Percentiles rank a stretch among this genome's conserved stretches.
Evolutionary conservation across 2,888 invertebrate genomes (phyloP).

Genomic region (Rugalucina vietnamica): DNA sequence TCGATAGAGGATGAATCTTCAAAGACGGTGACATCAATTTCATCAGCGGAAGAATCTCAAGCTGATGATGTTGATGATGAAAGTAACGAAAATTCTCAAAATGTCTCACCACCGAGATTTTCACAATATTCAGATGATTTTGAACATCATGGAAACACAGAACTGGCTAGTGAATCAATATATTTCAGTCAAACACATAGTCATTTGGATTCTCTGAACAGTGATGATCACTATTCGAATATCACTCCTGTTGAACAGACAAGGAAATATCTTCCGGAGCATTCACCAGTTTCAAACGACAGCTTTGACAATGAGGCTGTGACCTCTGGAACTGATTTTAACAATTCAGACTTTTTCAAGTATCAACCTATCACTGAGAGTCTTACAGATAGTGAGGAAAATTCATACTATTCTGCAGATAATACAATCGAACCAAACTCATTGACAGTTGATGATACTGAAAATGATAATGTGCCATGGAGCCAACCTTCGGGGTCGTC

Average conservation of each 20-base stretch:
- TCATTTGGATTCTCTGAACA: neutral
- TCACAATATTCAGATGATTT: neutral
- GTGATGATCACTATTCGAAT: neutral
- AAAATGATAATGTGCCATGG: slow-evolving; percentile 1
- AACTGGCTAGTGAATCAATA: slow-evolving; percentile 48
- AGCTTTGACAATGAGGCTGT: slow-evolving; percentile 15
- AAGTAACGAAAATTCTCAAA: neutral
- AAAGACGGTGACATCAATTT: slow-evolving; percentile 42
- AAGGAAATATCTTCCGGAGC: slow-evolving; percentile 29
- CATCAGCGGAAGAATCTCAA: slow-evolving; percentile 56
- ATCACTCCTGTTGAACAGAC: neutral
- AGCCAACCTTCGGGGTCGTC: neutral
- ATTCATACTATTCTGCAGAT: slow-evolving; percentile 59
- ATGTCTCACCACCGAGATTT: neutral
- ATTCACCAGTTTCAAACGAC: slow-evolving; percentile 47
- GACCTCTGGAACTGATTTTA: neutral
- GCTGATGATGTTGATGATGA: slow-evolving; percentile 33
- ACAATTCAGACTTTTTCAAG: slow-evolving; percentile 21
- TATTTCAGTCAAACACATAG: slow-evolving; percentile 25
- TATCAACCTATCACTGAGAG: slow-evolving; percentile 65
- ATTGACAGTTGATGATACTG: slow-evolving; percentile 33
- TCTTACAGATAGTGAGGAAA: slow-evolving; percentile 63
- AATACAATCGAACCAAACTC: slow-evolving; percentile 44
- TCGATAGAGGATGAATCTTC: slow-evolving; percentile 36
- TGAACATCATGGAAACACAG: slow-evolving; percentile 38